Conservation (phyloP, 2,888 invertebrate genomes). For the Synanthedon andrenaeformis region DNA sequence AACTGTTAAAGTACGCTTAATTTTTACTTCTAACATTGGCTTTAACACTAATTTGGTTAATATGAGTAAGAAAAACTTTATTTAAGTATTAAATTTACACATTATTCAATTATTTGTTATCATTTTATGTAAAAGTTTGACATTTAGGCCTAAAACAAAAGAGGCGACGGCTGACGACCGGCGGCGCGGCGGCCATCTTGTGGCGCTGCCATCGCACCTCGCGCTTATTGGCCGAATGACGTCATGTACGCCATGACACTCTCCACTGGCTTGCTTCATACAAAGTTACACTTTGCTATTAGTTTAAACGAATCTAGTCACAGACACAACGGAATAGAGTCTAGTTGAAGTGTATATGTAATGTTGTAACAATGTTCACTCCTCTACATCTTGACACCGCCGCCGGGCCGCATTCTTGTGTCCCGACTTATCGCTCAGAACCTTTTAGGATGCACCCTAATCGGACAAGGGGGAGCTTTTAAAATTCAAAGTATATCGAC, state of each 20-base stretch:
- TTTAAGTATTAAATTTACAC: no score
- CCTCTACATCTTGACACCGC: constrained; percentile 28
- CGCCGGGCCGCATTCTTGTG: constrained; percentile 60
- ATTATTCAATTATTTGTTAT: no score
- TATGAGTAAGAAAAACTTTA: no score
- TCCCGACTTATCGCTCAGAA: constrained; percentile 57
- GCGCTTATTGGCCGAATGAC: constrained; percentile 65
- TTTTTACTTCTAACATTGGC: background rate
- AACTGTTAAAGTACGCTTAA: background rate
- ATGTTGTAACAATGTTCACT: constrained; percentile 33
- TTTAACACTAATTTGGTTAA: no score
- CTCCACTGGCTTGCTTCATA: constrained; percentile 50
- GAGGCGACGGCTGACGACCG: constrained; percentile 55
- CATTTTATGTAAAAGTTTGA: background rate
- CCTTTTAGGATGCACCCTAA: constrained; percentile 67
- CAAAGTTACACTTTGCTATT: constrained; percentile 22
- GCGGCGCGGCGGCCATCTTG: constrained; percentile 67
- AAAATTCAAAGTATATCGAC: constrained; percentile 50
- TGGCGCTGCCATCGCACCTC: constrained; percentile 61
- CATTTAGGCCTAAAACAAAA: constrained; percentile 62
- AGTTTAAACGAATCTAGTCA: constrained; percentile 21
- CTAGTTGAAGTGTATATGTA: constrained; percentile 12
- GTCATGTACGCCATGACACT: constrained; percentile 64
- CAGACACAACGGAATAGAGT: constrained; percentile 18
- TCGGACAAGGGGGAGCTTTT: constrained; percentile 53